A percentile compares a stretch with the other conserved stretches of the same genome.
These are phyloP conservation scores for Eufriesea mexicana DNA, from an alignment of 1,140 invertebrate species.

Conservation along the genomic window DNA sequence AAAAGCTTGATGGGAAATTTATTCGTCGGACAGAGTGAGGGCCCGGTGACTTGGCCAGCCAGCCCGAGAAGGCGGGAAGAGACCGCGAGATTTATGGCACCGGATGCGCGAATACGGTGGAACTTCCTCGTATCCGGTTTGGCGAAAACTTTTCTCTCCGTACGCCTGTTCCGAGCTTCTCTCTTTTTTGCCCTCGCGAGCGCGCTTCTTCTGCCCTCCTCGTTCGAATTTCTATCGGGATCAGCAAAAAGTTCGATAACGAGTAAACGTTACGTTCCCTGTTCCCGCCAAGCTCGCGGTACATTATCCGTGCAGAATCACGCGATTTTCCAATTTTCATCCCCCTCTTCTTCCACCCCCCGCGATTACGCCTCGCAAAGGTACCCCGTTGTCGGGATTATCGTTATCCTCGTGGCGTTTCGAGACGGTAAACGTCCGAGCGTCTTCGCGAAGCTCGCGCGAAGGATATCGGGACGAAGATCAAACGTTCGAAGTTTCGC, in stretches of 20 bases:
- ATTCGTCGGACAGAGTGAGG: conserved; percentile 63
- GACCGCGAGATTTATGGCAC: conserved; percentile 71
- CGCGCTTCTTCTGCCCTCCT: not conserved
- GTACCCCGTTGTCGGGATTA: too few species aligned
- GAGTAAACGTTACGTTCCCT: conserved; percentile 6
- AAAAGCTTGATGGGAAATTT: conserved; percentile 64
- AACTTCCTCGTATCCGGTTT: conserved; percentile 75
- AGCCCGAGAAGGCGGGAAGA: conserved; percentile 67
- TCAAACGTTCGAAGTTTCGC: not conserved
- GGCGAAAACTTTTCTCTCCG: conserved; percentile 72
- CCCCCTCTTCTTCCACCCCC: too few species aligned
- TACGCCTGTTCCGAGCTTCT: conserved; percentile 49
- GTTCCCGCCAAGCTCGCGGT: not conserved
- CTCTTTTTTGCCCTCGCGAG: conserved; percentile 33
- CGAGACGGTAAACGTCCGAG: too few species aligned
- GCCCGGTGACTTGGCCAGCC: conserved; percentile 68
- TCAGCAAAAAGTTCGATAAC: conserved; percentile 31
- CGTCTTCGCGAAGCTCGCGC: too few species aligned
- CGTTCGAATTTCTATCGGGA: conserved; percentile 39
- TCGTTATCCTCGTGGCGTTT: too few species aligned
- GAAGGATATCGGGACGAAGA: not conserved
- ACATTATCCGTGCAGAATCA: not conserved
- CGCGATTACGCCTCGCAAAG: too few species aligned
- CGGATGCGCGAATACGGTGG: conserved; percentile 77
- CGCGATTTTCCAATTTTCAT: too few species aligned